These are phyloP conservation scores for Hipparchia sbordonii DNA, from an alignment of 2,888 invertebrate species.

Conservation along the genomic window DNA sequence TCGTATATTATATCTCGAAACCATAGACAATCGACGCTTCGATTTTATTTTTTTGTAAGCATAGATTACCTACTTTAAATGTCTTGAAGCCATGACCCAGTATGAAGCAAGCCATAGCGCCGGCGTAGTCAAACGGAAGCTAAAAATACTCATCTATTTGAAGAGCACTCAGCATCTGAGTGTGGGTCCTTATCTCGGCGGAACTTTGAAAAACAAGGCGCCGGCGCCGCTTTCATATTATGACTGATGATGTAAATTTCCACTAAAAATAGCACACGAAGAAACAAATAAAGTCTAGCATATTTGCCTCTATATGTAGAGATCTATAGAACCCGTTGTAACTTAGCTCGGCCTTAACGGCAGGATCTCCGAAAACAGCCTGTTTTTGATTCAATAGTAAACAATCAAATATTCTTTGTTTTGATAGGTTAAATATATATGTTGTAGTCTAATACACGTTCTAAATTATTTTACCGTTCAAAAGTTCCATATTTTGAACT, in stretches of 20 bases:
- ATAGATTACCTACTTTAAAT: slow-evolving; percentile 8
- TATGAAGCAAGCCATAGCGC: slow-evolving; percentile 16
- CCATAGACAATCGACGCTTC: not conserved
- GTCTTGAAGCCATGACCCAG: slow-evolving; percentile 25
- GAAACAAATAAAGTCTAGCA: not conserved
- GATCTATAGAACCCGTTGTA: too few species aligned
- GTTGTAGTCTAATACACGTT: too few species aligned
- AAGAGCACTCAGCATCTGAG: slow-evolving; percentile 45
- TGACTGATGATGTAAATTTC: slow-evolving; percentile 20
- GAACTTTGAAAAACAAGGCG: slow-evolving; percentile 45
- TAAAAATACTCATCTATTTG: slow-evolving; percentile 47
- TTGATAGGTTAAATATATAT: too few species aligned
- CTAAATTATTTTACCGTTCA: too few species aligned
- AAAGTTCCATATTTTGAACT: too few species aligned
- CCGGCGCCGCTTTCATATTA: slow-evolving; percentile 46
- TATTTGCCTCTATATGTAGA: too few species aligned
- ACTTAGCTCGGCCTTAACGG: too few species aligned
- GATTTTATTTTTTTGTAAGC: not conserved
- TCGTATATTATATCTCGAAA: too few species aligned
- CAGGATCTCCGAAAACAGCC: too few species aligned
- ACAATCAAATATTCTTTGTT: too few species aligned
- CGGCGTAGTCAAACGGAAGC: slow-evolving; percentile 32
- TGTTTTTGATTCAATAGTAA: too few species aligned
- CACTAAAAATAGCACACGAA: slow-evolving; percentile 11
- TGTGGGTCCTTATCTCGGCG: slow-evolving; percentile 44